Evolutionary conservation across 2,888 invertebrate species (phyloP), one percentile per base, ranked within the genome.

Genomic region (Habrosyne pyritoides): DNA sequence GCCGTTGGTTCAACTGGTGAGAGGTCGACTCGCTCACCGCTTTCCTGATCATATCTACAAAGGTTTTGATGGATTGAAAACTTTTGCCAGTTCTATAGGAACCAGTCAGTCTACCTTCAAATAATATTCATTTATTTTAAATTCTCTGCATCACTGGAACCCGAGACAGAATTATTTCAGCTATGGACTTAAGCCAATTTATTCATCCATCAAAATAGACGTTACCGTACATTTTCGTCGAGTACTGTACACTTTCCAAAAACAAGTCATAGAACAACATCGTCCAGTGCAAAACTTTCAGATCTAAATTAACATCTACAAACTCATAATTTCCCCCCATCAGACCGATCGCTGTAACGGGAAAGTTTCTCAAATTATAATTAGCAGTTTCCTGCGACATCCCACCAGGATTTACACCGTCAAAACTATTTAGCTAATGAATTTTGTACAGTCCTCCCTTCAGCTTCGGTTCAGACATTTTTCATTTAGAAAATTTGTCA

Each of bases 401-500:
- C 21, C 50, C 50, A 5, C n/a, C 21, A 21, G 50, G 50, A 50
- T 28, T 50, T 28, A 50, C 33, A 14, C 49, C 30, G 42, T 24
- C 49, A 50, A 53, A 28, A 55, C 21, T 51, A 36, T 30, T 48
- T 28, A 46, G 46, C 46, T 46, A 54, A 50, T 49, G 21, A 42
- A 51, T 28, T 33, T 14, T 36, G 33, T 12, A 47, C 10, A n/a
- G 12, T 30, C 36, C n/a, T 30, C 55, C 54, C 61, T 53, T 63
- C 59, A 54, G 52, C 60, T 52, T 62, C 58, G 53, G 53, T 7
- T 55, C 71, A 77, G 73, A 75, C 64, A 71, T 76, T 77, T 83
- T 83, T 81, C 78, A 77, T 80, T 79, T 79, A 64, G 58, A 67
- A 72, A 77, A 79, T 81, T 77, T 75, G 77, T 78, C 77, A 75